Evolutionary conservation across 92 coral and sea anemone genomes (phyloP).

Genomic region (Umimayanthus kanabou): DNA sequence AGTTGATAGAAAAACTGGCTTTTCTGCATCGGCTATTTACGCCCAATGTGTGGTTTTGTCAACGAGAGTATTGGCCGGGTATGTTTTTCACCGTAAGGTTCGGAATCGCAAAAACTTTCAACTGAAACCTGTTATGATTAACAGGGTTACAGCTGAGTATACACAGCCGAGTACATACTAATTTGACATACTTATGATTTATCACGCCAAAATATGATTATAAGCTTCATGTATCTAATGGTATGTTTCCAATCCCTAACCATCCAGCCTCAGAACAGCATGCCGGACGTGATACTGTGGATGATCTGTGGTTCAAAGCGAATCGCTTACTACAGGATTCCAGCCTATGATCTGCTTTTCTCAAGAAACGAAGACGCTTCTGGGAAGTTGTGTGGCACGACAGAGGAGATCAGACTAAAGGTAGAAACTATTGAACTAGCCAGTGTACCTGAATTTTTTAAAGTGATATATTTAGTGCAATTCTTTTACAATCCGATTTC

Average conservation of each 20-base stretch:
- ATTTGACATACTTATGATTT: too few relatives aligned
- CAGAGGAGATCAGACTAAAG: slow-evolving; percentile 85
- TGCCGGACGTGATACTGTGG: slow-evolving; percentile 97
- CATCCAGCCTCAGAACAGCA: slow-evolving; percentile 85
- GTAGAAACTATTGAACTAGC: slow-evolving; percentile 34
- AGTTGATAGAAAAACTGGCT: too few relatives aligned
- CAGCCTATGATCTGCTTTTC: slow-evolving; percentile 80
- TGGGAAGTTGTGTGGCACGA: slow-evolving; percentile 83
- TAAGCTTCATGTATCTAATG: neutral
- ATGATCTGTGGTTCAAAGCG: slow-evolving; percentile 94
- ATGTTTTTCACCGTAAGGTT: too few relatives aligned
- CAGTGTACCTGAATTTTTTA: neutral
- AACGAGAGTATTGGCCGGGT: too few relatives aligned
- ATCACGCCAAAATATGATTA: too few relatives aligned
- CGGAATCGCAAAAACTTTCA: too few relatives aligned
- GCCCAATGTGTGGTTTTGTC: too few relatives aligned
- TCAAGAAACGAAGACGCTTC: slow-evolving; percentile 77
- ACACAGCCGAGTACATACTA: neutral
- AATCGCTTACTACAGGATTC: slow-evolving; percentile 93
- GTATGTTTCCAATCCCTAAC: neutral
- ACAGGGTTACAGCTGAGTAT: too few relatives aligned
- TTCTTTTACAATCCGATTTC: neutral
- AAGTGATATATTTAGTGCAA: neutral
- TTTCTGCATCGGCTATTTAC: too few relatives aligned
- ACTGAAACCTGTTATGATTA: too few relatives aligned